Percentiles rank a stretch among this genome's conserved stretches.
These are phyloP conservation scores for Labeo catla DNA, from an alignment of 2,113 vertebrate species.

Conservation along the genomic window DNA sequence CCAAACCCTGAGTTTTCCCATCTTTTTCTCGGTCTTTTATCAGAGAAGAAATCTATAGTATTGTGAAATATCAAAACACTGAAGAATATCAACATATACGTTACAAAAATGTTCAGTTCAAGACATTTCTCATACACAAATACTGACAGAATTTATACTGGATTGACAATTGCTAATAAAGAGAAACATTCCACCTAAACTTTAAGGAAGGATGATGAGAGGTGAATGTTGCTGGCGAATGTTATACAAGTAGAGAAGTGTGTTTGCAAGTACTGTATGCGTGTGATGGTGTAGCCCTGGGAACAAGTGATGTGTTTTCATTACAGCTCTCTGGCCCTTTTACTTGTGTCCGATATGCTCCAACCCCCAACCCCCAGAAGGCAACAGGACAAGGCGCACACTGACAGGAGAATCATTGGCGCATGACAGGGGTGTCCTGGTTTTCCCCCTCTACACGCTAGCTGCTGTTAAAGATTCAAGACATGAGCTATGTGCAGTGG, in stretches of 20 bases:
- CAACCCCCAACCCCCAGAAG: slow-evolving; percentile 48
- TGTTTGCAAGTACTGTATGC: slow-evolving; percentile 25
- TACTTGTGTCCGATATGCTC: slow-evolving; percentile 54
- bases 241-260: slow-evolving; percentile 15
- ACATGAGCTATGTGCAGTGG: background rate
- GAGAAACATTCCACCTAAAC: background rate
- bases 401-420: slow-evolving; percentile 42
- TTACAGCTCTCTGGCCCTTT: slow-evolving; percentile 70
- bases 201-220: background rate
- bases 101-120: background rate
- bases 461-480: slow-evolving; percentile 35
- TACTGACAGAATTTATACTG: background rate
- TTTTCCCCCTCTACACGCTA: slow-evolving; percentile 50
- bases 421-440: slow-evolving; percentile 58
- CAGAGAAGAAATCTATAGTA: slow-evolving; percentile 35
- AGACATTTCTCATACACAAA: background rate
- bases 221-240: background rate
- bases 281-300: slow-evolving; percentile 68
- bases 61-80: slow-evolving; percentile 3
- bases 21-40: slow-evolving; percentile 62
- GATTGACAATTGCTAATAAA: background rate
- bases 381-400: slow-evolving; percentile 25
- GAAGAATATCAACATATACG: background rate
- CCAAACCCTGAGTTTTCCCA: slow-evolving; percentile 38
- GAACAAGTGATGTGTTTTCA: slow-evolving; percentile 74